phyloP scores from a whole-genome alignment of 2,797 vertebrate species.

The Australoheros facetus region DNA sequence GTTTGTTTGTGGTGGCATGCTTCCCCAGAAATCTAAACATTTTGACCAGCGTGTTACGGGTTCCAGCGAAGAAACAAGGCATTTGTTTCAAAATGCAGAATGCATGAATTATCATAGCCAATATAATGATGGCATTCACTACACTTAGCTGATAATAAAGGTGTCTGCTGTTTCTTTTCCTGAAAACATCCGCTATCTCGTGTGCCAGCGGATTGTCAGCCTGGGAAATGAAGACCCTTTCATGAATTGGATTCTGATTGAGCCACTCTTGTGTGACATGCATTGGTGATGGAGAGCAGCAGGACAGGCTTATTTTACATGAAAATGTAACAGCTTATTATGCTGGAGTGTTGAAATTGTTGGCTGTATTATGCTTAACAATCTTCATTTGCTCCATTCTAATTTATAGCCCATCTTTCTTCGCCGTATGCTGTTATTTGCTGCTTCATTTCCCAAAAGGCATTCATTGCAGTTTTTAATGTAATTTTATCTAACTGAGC shows the following conservation, averaged over 20 bases:
- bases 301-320: slow-evolving; percentile 27
- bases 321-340: slow-evolving; percentile 40
- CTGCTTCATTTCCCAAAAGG: slow-evolving; percentile 20
- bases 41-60: not conserved
- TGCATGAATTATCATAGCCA: not conserved
- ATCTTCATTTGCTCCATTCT: slow-evolving; percentile 31
- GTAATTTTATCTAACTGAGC: not conserved
- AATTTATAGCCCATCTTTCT: slow-evolving; percentile 21
- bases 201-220: slow-evolving; percentile 34
- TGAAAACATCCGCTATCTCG: slow-evolving; percentile 6
- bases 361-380: slow-evolving; percentile 32
- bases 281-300: slow-evolving; percentile 36
- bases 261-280: slow-evolving; percentile 48
- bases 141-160: not conserved
- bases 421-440: slow-evolving; percentile 17
- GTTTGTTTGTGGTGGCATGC: not conserved
- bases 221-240: slow-evolving; percentile 40
- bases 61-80: not conserved
- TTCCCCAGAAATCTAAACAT: not conserved
- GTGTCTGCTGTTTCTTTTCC: slow-evolving; percentile 7
- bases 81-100: not conserved
- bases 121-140: not conserved
- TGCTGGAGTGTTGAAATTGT: slow-evolving; percentile 40
- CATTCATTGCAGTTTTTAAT: slow-evolving; percentile 19
- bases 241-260: slow-evolving; percentile 53